These are phyloP conservation scores for Tridacna crocea DNA, from an alignment of 2,888 invertebrate species.

Conservation along the genomic window DNA sequence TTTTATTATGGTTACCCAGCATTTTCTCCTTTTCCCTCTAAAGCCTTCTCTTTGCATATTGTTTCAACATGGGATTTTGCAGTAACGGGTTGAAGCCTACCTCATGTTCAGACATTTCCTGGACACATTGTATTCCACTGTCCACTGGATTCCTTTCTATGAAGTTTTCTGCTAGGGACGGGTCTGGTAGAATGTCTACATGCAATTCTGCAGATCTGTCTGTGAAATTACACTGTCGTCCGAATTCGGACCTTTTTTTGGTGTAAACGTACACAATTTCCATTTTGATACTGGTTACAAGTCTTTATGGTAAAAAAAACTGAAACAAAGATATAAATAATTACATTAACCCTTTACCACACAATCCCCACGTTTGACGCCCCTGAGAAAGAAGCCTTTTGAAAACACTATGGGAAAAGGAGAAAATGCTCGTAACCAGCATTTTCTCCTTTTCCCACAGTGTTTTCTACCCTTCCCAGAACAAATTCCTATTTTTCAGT, in stretches of 20 bases:
- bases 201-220: constrained; percentile 84
- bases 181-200: constrained; percentile 84
- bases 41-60: no score
- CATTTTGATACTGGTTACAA: constrained; percentile 70
- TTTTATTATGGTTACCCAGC: no score
- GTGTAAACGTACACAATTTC: constrained; percentile 85
- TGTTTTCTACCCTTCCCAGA: no score
- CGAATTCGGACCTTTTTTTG: constrained; percentile 84
- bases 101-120: constrained; percentile 85
- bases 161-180: constrained; percentile 80
- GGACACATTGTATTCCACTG: constrained; percentile 83
- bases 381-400: no score
- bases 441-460: no score
- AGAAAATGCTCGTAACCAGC: no score
- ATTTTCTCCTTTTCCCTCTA: no score
- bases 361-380: no score
- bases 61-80: no score
- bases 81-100: constrained; percentile 62
- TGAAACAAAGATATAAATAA: background rate
- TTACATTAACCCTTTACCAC: no score
- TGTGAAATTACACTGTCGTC: constrained; percentile 84
- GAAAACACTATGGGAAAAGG: no score
- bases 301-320: background rate
- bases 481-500: no score
- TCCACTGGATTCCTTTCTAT: constrained; percentile 84